Percentiles rank a stretch among this genome's conserved stretches.
Evolutionary conservation across 1,140 invertebrate species (phyloP).

Genomic region (Campoletis sonorensis): DNA sequence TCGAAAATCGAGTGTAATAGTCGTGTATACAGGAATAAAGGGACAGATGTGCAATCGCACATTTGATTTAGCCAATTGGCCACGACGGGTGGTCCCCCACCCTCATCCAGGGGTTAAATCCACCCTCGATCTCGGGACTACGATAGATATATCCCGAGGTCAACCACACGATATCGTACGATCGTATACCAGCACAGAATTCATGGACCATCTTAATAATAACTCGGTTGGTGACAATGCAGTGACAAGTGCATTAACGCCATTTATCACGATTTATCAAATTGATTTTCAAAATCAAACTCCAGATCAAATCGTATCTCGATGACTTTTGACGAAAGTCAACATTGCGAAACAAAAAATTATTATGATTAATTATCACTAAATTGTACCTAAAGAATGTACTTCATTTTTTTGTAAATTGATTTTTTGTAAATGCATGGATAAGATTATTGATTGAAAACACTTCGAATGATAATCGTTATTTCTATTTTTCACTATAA

Average conservation of each 20-base stretch:
- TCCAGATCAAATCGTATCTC: background rate
- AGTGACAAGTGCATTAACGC: slow-evolving; percentile 44
- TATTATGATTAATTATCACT: too few relatives aligned
- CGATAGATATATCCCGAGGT: slow-evolving; percentile 41
- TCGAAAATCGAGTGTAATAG: slow-evolving; percentile 24
- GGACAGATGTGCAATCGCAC: slow-evolving; percentile 58
- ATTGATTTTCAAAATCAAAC: background rate
- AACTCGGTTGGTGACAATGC: slow-evolving; percentile 26
- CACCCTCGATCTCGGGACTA: slow-evolving; percentile 37
- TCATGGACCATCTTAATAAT: slow-evolving; percentile 44
- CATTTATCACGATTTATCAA: background rate
- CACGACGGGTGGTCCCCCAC: slow-evolving; percentile 54
- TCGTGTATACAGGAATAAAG: slow-evolving; percentile 37
- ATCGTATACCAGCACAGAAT: slow-evolving; percentile 33
- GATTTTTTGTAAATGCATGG: too few relatives aligned
- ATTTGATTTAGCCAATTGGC: slow-evolving; percentile 62
- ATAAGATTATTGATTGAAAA: too few relatives aligned
- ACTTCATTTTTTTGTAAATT: too few relatives aligned
- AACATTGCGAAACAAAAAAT: too few relatives aligned
- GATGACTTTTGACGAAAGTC: too few relatives aligned
- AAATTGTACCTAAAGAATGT: too few relatives aligned
- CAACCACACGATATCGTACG: slow-evolving; percentile 35
- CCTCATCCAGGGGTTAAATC: slow-evolving; percentile 28
- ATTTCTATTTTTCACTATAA: too few relatives aligned
- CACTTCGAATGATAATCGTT: too few relatives aligned